These are phyloP conservation scores for Anas capensis DNA, from an alignment of 2,797 vertebrate genomes.

Conservation along the genomic window DNA sequence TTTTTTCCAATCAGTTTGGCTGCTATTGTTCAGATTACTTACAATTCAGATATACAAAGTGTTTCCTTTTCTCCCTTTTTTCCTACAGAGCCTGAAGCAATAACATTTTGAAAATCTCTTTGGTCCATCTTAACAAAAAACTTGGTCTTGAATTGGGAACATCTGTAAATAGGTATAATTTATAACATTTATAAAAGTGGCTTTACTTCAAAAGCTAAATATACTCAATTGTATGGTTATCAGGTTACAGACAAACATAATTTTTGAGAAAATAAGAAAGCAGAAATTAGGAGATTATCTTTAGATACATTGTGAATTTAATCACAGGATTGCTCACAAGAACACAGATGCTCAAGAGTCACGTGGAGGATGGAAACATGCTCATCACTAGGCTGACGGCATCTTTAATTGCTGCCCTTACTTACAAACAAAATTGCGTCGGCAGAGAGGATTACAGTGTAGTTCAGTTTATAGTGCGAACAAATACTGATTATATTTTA, in stretches of 20 bases:
- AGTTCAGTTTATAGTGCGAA: background rate
- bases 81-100: background rate
- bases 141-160: background rate
- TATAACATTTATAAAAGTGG: background rate
- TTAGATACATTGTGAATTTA: conserved; percentile 1
- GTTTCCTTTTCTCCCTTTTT: background rate
- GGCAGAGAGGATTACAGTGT: background rate
- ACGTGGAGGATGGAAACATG: background rate
- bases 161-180: background rate
- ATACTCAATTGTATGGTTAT: background rate
- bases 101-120: background rate
- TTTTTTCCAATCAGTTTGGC: background rate
- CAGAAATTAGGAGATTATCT: conserved; percentile 18
- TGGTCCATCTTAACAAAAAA: background rate
- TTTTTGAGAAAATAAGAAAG: background rate
- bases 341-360: conserved; percentile 43
- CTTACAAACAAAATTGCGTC: conserved; percentile 18
- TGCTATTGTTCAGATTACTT: background rate
- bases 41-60: background rate
- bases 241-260: background rate
- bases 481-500: background rate
- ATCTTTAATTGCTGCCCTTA: conserved; percentile 45
- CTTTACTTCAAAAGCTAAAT: background rate
- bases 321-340: conserved; percentile 19
- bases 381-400: background rate